Percentiles rank a stretch among this genome's conserved stretches.
Evolutionary conservation across 1,140 invertebrate species (phyloP).

Genomic region (Zelostemma sp.): DNA sequence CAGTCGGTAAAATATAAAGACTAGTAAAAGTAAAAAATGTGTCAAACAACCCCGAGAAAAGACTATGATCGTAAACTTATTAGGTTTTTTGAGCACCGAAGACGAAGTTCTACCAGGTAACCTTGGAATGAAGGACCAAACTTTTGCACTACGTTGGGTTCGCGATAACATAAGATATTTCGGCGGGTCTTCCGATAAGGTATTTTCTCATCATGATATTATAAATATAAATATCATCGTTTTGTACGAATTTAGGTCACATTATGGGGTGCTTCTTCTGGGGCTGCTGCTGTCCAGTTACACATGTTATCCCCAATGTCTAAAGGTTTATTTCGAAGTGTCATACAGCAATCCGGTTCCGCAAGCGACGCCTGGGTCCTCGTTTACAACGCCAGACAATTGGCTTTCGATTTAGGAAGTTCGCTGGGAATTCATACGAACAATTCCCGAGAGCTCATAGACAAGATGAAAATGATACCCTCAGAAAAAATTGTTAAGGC

Average conservation of each 20-base stretch:
- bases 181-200: slow-evolving; percentile 27
- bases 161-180: slow-evolving; percentile 38
- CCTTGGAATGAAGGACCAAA: slow-evolving; percentile 36
- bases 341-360: slow-evolving; percentile 82
- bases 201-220: too few species aligned
- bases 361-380: slow-evolving; percentile 82
- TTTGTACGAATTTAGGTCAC: slow-evolving; percentile 3
- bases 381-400: slow-evolving; percentile 70
- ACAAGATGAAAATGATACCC: slow-evolving; percentile 72
- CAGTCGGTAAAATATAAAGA: slow-evolving; percentile 71
- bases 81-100: slow-evolving; percentile 33
- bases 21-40: too few species aligned
- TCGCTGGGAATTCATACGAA: slow-evolving; percentile 70
- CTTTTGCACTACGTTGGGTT: slow-evolving; percentile 30
- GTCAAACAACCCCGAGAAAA: not conserved
- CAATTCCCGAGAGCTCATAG: slow-evolving; percentile 70
- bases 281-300: slow-evolving; percentile 10
- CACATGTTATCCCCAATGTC: slow-evolving; percentile 44
- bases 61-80: too few species aligned
- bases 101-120: slow-evolving; percentile 32
- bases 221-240: too few species aligned
- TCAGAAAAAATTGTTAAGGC: slow-evolving; percentile 73
- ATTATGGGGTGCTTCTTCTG: slow-evolving; percentile 25
- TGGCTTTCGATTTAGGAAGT: slow-evolving; percentile 75
- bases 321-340: slow-evolving; percentile 76